A percentile compares a stretch with the other conserved stretches of the same genome.
These are phyloP conservation scores for Torymus aiolomorphi DNA, from an alignment of 2,888 invertebrate genomes.

Conservation along the genomic window DNA sequence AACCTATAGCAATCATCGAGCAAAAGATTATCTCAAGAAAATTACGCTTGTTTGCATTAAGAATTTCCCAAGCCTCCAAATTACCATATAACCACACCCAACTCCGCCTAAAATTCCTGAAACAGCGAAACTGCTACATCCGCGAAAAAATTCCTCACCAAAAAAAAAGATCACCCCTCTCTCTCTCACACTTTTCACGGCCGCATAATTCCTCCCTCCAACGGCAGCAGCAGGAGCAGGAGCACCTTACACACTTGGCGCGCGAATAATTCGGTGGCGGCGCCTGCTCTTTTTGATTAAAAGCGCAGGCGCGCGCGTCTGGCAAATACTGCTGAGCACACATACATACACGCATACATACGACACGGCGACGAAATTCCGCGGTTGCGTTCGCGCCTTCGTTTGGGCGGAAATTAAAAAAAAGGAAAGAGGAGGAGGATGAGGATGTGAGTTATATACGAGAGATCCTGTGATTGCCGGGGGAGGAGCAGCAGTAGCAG, in stretches of 20 bases:
- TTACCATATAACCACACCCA: too few relatives aligned
- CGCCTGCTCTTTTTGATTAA: slow-evolving; percentile 42
- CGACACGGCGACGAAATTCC: slow-evolving; percentile 7
- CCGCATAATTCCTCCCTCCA: slow-evolving; percentile 28
- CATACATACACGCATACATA: too few relatives aligned
- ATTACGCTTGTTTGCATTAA: too few relatives aligned
- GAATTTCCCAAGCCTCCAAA: too few relatives aligned
- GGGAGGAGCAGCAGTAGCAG: background rate
- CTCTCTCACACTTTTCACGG: background rate
- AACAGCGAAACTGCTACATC: too few relatives aligned
- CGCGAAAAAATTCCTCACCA: too few relatives aligned
- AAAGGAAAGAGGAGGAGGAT: background rate
- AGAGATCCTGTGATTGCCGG: slow-evolving; percentile 26
- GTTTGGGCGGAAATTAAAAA: slow-evolving; percentile 40
- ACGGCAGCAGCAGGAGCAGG: too few relatives aligned
- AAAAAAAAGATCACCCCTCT: background rate
- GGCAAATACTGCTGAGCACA: too few relatives aligned
- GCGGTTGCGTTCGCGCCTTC: slow-evolving; percentile 5
- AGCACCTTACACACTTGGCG: background rate
- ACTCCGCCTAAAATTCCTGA: too few relatives aligned
- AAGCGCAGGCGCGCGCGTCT: background rate
- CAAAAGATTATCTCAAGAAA: too few relatives aligned
- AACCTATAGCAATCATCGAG: too few relatives aligned
- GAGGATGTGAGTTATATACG: background rate
- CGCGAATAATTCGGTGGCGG: slow-evolving; percentile 29